Conservation (phyloP, 1,140 invertebrate species). For the Bombus waltoni region DNA sequence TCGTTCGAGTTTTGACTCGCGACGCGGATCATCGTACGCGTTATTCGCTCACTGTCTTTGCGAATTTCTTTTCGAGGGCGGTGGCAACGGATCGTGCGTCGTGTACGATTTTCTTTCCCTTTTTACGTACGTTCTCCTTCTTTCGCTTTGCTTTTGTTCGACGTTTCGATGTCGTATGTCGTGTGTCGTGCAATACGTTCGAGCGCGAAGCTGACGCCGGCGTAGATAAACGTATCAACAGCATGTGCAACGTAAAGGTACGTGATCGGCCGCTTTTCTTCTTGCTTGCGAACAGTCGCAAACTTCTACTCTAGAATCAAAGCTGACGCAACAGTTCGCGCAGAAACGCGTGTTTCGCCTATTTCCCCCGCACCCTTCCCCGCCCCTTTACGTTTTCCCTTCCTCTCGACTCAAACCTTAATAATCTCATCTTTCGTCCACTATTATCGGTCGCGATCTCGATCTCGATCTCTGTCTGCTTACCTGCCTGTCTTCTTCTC, state of each 20-base stretch:
- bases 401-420: too few relatives aligned
- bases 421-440: neutral
- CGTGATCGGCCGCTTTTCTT: neutral
- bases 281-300: neutral
- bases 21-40: too few relatives aligned
- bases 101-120: too few relatives aligned
- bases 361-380: neutral
- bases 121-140: neutral
- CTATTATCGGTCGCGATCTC: neutral
- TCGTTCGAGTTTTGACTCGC: too few relatives aligned
- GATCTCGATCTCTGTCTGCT: neutral
- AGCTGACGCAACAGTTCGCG: neutral
- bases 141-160: constrained; percentile 34
- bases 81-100: too few relatives aligned
- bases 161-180: neutral
- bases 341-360: neutral
- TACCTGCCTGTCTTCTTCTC: constrained; percentile 11
- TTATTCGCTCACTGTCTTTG: too few relatives aligned
- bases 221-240: constrained; percentile 1
- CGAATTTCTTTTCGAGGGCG: too few relatives aligned
- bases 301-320: neutral
- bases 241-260: constrained; percentile 10
- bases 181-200: too few relatives aligned
- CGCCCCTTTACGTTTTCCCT: neutral
- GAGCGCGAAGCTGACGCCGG: neutral